Conservation (phyloP, 2,888 invertebrate genomes). For the Himalopsyche japonica region DNA sequence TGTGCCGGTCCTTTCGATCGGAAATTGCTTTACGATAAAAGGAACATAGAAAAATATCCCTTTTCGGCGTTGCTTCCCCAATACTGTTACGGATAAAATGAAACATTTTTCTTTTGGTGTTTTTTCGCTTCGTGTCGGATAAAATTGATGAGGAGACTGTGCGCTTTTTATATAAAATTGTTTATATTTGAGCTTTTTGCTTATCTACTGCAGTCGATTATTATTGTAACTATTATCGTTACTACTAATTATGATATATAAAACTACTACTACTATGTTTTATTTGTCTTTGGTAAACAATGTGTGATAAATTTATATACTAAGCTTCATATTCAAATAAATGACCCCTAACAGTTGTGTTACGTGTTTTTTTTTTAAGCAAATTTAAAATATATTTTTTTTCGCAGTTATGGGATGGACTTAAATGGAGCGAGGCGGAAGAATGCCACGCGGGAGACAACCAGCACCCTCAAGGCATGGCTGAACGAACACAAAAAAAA, state of each 20-base stretch:
- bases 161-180: background rate
- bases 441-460: constrained; percentile 98
- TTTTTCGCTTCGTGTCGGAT: background rate
- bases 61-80: background rate
- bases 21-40: constrained; percentile 40
- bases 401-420: constrained; percentile 86
- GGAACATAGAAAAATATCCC: background rate
- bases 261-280: too few species aligned
- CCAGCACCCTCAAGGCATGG: constrained; percentile 97
- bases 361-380: too few species aligned
- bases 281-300: too few species aligned
- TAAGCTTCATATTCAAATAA: too few species aligned
- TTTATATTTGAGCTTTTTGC: background rate
- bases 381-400: background rate
- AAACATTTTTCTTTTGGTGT: background rate
- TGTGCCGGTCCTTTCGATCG: constrained; percentile 33
- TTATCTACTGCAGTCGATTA: too few species aligned
- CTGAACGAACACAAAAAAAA: constrained; percentile 98
- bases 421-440: constrained; percentile 93
- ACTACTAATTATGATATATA: too few species aligned
- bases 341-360: too few species aligned
- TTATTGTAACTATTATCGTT: too few species aligned
- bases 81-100: background rate
- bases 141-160: background rate
- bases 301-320: too few species aligned